phyloP scores from a whole-genome alignment of 2,113 vertebrate species.

The Petroica traversi region DNA sequence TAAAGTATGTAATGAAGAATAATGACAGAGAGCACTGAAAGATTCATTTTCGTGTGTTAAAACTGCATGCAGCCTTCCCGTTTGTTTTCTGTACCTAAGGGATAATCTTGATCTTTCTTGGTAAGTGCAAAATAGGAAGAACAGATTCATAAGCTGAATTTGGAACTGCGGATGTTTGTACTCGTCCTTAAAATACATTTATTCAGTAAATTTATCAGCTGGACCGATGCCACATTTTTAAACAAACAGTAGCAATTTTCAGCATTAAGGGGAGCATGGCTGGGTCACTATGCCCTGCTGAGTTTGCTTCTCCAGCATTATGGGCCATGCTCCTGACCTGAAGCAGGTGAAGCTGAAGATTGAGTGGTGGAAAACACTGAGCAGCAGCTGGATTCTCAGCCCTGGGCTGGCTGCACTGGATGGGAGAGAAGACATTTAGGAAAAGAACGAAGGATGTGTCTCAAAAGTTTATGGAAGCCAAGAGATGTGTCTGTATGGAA shows the following conservation, averaged over 20 bases:
- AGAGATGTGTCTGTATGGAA: neutral
- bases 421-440: neutral
- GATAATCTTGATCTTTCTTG: neutral
- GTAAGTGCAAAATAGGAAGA: neutral
- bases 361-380: neutral
- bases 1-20: neutral
- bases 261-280: neutral
- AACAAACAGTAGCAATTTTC: neutral
- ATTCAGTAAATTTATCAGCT: neutral
- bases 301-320: neutral
- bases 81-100: neutral
- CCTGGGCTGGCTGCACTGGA: neutral
- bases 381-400: neutral
- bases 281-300: neutral
- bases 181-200: neutral
- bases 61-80: neutral
- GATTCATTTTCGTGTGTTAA: neutral
- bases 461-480: neutral
- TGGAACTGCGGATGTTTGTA: neutral
- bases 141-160: neutral
- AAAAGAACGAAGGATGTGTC: neutral
- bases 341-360: neutral
- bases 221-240: neutral
- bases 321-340: neutral
- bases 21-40: neutral